These are phyloP conservation scores for Lontra canadensis DNA, from an alignment of 2,113 vertebrate genomes.

Conservation along the genomic window DNA sequence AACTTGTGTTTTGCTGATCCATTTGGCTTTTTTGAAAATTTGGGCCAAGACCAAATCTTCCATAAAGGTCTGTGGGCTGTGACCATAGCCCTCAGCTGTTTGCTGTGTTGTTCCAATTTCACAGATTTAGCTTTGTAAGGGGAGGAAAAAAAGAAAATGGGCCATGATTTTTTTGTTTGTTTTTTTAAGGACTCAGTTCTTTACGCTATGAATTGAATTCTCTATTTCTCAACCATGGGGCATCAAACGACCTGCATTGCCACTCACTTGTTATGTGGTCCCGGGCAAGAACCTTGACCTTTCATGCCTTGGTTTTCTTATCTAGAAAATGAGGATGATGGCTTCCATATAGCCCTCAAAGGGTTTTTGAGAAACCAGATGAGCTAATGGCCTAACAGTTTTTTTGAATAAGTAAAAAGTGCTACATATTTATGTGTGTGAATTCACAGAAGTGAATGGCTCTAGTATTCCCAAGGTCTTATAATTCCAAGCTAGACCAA, in stretches of 20 bases:
- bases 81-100: constrained; percentile 40
- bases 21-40: constrained; percentile 61
- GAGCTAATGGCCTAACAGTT: not conserved
- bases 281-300: not conserved
- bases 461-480: not conserved
- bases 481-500: not conserved
- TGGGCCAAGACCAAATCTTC: constrained; percentile 61
- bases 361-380: not conserved
- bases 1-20: constrained; percentile 55
- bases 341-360: not conserved
- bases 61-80: constrained; percentile 60
- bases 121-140: not conserved
- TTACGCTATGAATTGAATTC: not conserved
- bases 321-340: not conserved
- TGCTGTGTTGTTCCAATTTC: constrained; percentile 25
- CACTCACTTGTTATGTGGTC: not conserved
- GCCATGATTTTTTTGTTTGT: not conserved
- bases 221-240: not conserved
- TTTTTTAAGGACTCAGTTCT: not conserved
- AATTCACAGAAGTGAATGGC: constrained; percentile 3
- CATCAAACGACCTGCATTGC: not conserved
- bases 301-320: not conserved
- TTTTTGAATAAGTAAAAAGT: constrained; percentile 23
- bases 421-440: not conserved
- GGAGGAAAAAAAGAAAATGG: not conserved